phyloP scores from a whole-genome alignment of 2,797 vertebrate species.

The Halcyon smyrnensis region DNA sequence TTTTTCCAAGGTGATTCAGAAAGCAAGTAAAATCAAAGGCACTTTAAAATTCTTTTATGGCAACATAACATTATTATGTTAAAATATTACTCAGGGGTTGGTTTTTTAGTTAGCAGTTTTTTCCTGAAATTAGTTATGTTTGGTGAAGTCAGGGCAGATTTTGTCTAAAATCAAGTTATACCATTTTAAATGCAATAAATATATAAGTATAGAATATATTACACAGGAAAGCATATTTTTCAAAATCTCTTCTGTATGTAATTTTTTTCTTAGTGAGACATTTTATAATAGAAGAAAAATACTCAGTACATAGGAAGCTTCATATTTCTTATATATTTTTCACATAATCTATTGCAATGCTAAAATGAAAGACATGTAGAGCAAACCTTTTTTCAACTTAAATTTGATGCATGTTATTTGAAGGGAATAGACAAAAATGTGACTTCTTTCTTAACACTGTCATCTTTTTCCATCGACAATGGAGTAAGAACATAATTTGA shows the following conservation, averaged over 20 bases:
- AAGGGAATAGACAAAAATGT: neutral
- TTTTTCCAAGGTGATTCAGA: neutral
- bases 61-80: neutral
- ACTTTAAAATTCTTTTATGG: neutral
- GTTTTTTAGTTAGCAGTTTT: neutral
- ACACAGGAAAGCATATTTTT: neutral
- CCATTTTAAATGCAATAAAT: neutral
- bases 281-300: neutral
- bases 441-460: neutral
- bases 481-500: neutral
- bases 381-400: neutral
- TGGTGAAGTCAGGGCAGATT: neutral
- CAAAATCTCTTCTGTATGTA: neutral
- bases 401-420: neutral
- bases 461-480: neutral
- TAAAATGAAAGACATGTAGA: conserved; percentile 1
- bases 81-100: neutral
- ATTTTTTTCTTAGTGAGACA: neutral
- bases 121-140: neutral
- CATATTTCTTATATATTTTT: neutral
- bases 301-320: neutral
- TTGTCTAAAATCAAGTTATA: neutral
- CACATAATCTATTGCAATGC: neutral
- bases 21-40: neutral
- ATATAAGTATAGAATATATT: neutral